Base-by-base conservation (phyloP, 2,888 invertebrate genomes). In the Zaprionus lineosus region DNA sequence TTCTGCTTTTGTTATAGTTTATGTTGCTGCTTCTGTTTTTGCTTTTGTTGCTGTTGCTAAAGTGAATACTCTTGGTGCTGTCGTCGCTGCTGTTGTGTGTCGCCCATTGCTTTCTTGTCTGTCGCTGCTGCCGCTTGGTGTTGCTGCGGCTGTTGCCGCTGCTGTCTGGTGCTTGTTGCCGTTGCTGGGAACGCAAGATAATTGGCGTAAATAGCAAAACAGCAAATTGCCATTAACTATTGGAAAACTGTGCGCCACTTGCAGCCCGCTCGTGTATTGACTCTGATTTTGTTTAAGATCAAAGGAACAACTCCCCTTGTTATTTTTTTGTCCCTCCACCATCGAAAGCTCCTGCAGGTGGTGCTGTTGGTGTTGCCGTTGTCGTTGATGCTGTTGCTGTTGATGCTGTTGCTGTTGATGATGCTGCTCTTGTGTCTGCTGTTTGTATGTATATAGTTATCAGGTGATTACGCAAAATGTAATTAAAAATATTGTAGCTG, bases 171-270 rank as follows among this genome's bases (percentile, higher is more conserved):
- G 52, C 64, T 28, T 39, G 51, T 40, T 64, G n/a, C n/a, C n/a
- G 73, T 41, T 74, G 51, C 56, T 84, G 79, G 53, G 56, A 78
- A 70, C 64, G 76, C 76, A 60, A 79, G 67, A 85, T 81, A 81
- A 81, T 81, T 81, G 79, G 79, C 79, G 79, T 81, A 85, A 81
- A 85, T 85, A 81, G 83, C 83, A 85, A 81, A 81, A 81, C 85
- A 83, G 79, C 85, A 81, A 81, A 78, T 81, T 81, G 85, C 79
- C 79, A 81, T 81, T 81, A 81, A 81, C 85, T 85, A 81, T 81
- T 85, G 79, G 84, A 85, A 81, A 81, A 83, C 75, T 83, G 74
- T 71, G 59, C 68, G 56, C 71, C 37, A 64, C 74, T 67, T 62
- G 78, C 61, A 61, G 48, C 58, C 47, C 34, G 56, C 29, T 41